These are phyloP conservation scores for Monoplex corrugatus DNA, from an alignment of 2,888 invertebrate species.

Conservation along the genomic window DNA sequence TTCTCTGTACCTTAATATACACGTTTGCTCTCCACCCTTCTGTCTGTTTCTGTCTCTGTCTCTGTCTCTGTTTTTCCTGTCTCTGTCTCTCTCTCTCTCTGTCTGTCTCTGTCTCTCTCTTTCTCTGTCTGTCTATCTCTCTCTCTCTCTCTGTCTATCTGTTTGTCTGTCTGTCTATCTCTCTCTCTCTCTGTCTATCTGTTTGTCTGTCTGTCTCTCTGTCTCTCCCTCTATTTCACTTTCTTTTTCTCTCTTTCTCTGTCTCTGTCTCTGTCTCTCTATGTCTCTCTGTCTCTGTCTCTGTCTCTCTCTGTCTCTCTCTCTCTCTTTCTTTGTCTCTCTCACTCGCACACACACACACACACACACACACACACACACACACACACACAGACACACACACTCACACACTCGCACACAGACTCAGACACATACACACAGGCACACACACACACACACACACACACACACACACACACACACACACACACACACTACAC, in stretches of 20 bases:
- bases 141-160: background rate
- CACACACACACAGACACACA: background rate
- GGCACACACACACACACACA: background rate
- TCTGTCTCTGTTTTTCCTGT: background rate
- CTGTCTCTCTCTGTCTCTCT: background rate
- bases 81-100: conserved; percentile 6
- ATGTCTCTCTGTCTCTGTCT: background rate
- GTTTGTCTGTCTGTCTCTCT: background rate
- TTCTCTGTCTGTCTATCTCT: background rate
- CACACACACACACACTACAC: background rate
- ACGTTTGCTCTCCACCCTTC: no score
- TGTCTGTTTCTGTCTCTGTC: background rate
- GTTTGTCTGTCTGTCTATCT: background rate
- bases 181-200: background rate
- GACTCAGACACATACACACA: background rate
- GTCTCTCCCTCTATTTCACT: background rate
- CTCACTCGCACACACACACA: background rate
- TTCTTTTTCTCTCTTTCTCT: background rate
- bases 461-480: conserved; percentile 1
- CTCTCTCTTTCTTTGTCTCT: no score
- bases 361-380: background rate
- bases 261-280: background rate
- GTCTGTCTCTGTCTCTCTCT: background rate
- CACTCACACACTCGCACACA: background rate
- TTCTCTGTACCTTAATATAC: no score